Base-by-base conservation (phyloP, 2,113 vertebrate genomes). In the Hyperoodon ampullatus region DNA sequence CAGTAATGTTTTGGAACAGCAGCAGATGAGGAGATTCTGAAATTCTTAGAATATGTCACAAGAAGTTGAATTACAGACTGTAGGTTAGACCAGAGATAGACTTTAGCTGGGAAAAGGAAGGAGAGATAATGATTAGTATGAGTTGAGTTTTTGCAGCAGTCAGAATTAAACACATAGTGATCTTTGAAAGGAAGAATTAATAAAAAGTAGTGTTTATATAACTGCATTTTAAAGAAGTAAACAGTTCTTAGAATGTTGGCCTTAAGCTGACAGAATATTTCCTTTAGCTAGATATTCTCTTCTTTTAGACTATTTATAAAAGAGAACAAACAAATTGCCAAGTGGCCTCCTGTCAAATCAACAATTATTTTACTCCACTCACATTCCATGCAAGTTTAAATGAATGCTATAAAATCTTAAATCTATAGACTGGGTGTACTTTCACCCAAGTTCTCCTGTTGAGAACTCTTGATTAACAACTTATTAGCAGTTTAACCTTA, bases 361-460 rank as follows among this genome's bases (percentile, higher is more conserved):
- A 18, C 74, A 83, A 90, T 92, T 89, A 72, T 60, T 87, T 83
- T 87, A 86, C 55, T 71, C 83, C 78, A 93, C 82, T 96, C 75
- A 96, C 95, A 94, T 91, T 92, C 95, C 97, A 97, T 85, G 55
- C 85, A 78, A 82, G 93, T 94, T 92, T 24, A 88, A 93, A 23
- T 10, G 60, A 92, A 3, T 92, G 89, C 94, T 97, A 9, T 93
- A 55, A 86, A 94, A 85, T 88, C 68, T 82, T 60, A 95, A 96
- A 81, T 96, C 88, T 97, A 74, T 97, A 98, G 74, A 88, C 95
- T 75, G 80, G 94, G 8, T 89, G 21, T 97, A 95, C 94, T 95
- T 94, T 70, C 92, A 95, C 92, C 95, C 35, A 60, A 21, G 63
- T 12, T 81, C 94, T 97, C 71, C 81, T 94, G 44, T 33, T 96